Percentiles rank a stretch among this genome's conserved stretches.
These are phyloP conservation scores for Siniperca obscura DNA, from an alignment of 2,797 vertebrate species.

Conservation along the genomic window DNA sequence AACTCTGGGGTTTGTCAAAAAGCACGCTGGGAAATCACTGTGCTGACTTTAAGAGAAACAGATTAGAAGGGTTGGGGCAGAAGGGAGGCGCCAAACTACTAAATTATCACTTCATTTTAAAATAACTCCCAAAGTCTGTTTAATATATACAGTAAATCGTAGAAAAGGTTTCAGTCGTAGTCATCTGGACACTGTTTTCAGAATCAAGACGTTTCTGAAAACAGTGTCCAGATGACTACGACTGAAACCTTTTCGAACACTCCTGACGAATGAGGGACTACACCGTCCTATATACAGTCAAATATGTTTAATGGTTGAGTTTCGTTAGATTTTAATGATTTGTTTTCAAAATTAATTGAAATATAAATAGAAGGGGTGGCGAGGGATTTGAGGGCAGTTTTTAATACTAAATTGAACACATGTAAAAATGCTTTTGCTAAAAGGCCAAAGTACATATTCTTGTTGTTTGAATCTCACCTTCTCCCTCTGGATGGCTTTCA, in stretches of 20 bases:
- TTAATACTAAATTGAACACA: neutral
- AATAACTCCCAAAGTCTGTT: neutral
- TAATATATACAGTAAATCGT: neutral
- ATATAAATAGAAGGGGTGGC: neutral
- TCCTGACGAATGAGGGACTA: no score
- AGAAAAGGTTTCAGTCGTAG: no score
- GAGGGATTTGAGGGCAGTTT: neutral
- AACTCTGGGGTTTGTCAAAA: slow-evolving; percentile 28
- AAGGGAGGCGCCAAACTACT: neutral
- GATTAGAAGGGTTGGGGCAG: neutral
- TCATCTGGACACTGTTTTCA: no score
- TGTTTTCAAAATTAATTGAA: neutral
- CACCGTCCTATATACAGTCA: no score
- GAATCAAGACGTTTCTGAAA: no score
- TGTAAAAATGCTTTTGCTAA: neutral
- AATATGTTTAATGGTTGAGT: neutral
- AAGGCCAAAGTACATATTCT: slow-evolving; percentile 12
- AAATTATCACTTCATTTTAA: slow-evolving; percentile 6
- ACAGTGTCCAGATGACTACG: no score
- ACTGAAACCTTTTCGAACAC: no score
- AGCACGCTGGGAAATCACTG: slow-evolving; percentile 14
- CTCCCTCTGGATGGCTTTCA: slow-evolving; percentile 86
- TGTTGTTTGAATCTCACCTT: slow-evolving; percentile 80
- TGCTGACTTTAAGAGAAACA: slow-evolving; percentile 9
- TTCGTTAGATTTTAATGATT: neutral